These are phyloP conservation scores for Cheirogaleus medius DNA, from an alignment of 2,113 vertebrate species.

Conservation along the genomic window DNA sequence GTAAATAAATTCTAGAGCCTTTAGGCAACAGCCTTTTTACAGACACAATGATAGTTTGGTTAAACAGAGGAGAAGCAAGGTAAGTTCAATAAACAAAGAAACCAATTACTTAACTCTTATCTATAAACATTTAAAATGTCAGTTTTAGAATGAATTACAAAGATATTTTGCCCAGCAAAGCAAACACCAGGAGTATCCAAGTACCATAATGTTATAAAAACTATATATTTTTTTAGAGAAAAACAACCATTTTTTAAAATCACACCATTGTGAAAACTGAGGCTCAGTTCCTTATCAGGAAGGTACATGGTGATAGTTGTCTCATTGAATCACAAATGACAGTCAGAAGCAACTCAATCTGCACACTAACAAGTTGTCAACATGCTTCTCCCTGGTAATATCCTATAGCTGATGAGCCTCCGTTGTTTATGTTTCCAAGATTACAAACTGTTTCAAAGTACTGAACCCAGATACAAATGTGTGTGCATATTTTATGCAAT, in stretches of 20 bases:
- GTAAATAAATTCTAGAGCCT: not conserved
- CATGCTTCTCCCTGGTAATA: not conserved
- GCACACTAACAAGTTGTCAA: not conserved
- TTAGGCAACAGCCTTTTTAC: not conserved
- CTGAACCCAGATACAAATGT: not conserved
- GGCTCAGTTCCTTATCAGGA: not conserved
- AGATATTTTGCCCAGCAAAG: not conserved
- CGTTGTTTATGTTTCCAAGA: not conserved
- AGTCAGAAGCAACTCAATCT: not conserved
- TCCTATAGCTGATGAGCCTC: not conserved
- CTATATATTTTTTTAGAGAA: not conserved
- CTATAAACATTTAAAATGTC: not conserved
- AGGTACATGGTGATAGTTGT: not conserved
- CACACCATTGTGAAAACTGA: not conserved
- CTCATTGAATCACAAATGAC: not conserved
- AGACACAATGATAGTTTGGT: not conserved
- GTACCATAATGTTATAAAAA: not conserved
- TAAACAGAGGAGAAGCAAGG: not conserved
- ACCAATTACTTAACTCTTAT: not conserved
- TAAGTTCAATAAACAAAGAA: not conserved
- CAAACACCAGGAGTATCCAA: not conserved
- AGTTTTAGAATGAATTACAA: slow-evolving; percentile 23
- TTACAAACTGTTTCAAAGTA: not conserved
- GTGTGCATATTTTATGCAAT: not conserved
- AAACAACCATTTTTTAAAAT: not conserved